Evolutionary conservation across 2,113 vertebrate genomes (phyloP).

Genomic region (Arenaria interpres): DNA sequence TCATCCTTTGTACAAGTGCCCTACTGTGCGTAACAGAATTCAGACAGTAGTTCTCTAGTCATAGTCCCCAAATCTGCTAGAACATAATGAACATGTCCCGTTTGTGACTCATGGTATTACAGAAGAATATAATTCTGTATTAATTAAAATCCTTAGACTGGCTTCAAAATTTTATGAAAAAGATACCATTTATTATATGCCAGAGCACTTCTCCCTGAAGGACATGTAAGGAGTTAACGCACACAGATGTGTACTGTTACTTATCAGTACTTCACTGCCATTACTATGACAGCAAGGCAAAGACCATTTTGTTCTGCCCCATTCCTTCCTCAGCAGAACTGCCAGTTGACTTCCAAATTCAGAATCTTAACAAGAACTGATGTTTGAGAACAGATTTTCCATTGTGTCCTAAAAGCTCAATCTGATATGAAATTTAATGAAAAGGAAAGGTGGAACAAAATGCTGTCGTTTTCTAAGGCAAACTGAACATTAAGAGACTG

Average conservation of each 20-base stretch:
- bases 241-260: neutral
- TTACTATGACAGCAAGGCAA: slow-evolving; percentile 41
- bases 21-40: neutral
- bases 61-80: neutral
- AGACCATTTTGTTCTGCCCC: slow-evolving; percentile 33
- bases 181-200: neutral
- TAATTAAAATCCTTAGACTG: neutral
- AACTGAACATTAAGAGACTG: neutral
- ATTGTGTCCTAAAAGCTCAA: slow-evolving; percentile 2
- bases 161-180: neutral
- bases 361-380: neutral
- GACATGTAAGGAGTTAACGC: neutral
- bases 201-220: neutral
- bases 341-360: neutral
- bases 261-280: slow-evolving; percentile 46
- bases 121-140: neutral
- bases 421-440: slow-evolving; percentile 11
- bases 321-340: neutral
- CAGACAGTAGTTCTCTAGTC: neutral
- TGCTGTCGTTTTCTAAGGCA: neutral
- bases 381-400: neutral
- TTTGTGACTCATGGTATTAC: neutral
- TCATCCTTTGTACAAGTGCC: neutral
- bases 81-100: neutral
- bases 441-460: slow-evolving; percentile 21